Conservation (phyloP, 1,140 invertebrate species). For the Campoletis sonorensis region DNA sequence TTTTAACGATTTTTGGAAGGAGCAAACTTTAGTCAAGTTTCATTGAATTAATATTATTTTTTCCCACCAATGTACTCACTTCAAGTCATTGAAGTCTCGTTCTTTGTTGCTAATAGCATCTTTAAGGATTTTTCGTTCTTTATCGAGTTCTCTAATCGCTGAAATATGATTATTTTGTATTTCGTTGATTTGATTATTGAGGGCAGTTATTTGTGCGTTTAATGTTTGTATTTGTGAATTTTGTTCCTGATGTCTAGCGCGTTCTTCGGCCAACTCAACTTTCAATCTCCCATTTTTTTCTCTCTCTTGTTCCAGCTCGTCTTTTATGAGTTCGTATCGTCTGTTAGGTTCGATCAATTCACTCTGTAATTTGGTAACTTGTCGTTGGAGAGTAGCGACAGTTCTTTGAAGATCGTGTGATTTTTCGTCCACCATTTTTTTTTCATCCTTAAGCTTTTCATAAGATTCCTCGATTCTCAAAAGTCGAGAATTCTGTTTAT, state of each 20-base stretch:
- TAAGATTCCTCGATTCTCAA: constrained; percentile 63
- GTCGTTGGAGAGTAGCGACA: constrained; percentile 62
- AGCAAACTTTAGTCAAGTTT: too few species aligned
- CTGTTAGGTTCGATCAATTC: constrained; percentile 70
- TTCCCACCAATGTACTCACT: constrained; percentile 51
- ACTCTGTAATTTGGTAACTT: constrained; percentile 57
- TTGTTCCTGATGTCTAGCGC: constrained; percentile 61
- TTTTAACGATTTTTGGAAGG: too few species aligned
- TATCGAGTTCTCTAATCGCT: constrained; percentile 60
- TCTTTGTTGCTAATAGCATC: constrained; percentile 64
- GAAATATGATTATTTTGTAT: constrained; percentile 61
- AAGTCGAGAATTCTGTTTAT: constrained; percentile 45
- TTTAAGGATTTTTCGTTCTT: constrained; percentile 62
- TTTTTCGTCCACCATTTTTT: constrained; percentile 65
- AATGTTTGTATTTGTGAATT: constrained; percentile 65
- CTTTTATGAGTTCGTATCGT: constrained; percentile 64
- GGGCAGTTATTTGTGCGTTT: constrained; percentile 57
- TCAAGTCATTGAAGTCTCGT: constrained; percentile 64
- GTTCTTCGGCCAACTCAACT: constrained; percentile 62
- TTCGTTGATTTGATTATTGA: constrained; percentile 67
- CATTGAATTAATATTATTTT: background rate
- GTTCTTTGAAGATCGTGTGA: constrained; percentile 60
- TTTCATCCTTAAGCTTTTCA: constrained; percentile 64
- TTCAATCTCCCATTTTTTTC: constrained; percentile 60
- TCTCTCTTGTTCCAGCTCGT: constrained; percentile 67